phyloP scores from a whole-genome alignment of 2,888 invertebrate genomes.

The Lasioglossum marginatum region DNA sequence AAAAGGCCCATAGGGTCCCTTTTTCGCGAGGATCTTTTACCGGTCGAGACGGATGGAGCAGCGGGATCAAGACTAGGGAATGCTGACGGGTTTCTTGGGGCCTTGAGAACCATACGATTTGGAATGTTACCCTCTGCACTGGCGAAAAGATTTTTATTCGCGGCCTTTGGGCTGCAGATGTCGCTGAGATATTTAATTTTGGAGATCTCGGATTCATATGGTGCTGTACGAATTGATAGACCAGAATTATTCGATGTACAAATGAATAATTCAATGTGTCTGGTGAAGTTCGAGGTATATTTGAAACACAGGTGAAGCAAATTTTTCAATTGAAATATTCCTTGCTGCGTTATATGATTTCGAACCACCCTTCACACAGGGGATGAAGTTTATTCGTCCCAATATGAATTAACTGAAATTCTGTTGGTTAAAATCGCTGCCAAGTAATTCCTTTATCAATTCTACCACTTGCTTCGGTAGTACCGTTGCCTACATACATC shows the following conservation, averaged over 20 bases:
- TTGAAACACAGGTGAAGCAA: not conserved
- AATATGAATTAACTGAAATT: not conserved
- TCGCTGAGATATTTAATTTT: slow-evolving; percentile 39
- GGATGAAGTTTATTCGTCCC: not conserved
- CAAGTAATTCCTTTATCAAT: not conserved
- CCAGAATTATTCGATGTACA: not conserved
- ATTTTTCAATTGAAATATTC: not conserved
- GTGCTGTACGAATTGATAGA: not conserved
- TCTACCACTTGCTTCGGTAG: too few relatives aligned
- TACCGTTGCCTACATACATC: not conserved
- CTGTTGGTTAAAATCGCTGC: not conserved
- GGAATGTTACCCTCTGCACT: slow-evolving; percentile 44
- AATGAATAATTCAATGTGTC: not conserved
- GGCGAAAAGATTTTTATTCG: not conserved
- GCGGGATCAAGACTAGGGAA: slow-evolving; percentile 8
- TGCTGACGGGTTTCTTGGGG: slow-evolving; percentile 5
- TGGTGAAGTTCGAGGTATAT: not conserved
- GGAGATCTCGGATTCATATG: not conserved
- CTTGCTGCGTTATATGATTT: not conserved
- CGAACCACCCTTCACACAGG: not conserved
- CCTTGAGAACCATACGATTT: not conserved
- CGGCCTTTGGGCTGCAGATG: slow-evolving; percentile 41
- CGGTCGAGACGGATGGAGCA: slow-evolving; percentile 54
- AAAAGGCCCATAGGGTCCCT: slow-evolving; percentile 7
- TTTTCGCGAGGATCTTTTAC: slow-evolving; percentile 54